Conservation (phyloP, 2,888 invertebrate species). For the Rhyacophila evoluta region DNA sequence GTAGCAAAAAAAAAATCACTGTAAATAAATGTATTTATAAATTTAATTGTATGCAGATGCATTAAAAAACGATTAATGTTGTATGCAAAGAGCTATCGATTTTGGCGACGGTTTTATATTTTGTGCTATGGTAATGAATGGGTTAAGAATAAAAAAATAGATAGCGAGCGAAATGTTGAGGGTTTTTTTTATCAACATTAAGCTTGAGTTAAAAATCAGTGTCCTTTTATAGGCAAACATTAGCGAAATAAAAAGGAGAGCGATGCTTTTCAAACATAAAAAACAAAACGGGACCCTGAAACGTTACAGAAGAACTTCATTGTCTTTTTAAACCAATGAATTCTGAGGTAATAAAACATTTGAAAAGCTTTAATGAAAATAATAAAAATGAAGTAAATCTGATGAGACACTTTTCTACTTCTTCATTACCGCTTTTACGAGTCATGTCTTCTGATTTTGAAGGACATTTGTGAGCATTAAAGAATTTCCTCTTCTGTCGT, state of each 20-base stretch:
- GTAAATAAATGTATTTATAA: no score
- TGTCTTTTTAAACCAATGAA: conserved; percentile 6
- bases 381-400: background rate
- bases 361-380: background rate
- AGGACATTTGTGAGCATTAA: no score
- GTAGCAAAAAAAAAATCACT: no score
- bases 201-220: conserved; percentile 5
- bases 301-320: background rate
- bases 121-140: background rate
- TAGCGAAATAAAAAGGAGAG: background rate
- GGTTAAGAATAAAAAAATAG: background rate
- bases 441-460: no score
- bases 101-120: no score
- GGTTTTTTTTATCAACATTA: background rate
- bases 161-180: background rate
- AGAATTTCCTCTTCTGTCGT: no score
- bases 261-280: conserved; percentile 1
- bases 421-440: no score
- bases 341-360: background rate
- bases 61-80: no score
- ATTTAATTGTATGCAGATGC: no score
- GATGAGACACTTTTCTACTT: background rate
- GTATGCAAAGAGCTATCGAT: no score
- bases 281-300: conserved; percentile 5
- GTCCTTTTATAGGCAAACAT: conserved; percentile 12